Conservation (phyloP, 2,888 invertebrate genomes). For the Netelia inedita region DNA sequence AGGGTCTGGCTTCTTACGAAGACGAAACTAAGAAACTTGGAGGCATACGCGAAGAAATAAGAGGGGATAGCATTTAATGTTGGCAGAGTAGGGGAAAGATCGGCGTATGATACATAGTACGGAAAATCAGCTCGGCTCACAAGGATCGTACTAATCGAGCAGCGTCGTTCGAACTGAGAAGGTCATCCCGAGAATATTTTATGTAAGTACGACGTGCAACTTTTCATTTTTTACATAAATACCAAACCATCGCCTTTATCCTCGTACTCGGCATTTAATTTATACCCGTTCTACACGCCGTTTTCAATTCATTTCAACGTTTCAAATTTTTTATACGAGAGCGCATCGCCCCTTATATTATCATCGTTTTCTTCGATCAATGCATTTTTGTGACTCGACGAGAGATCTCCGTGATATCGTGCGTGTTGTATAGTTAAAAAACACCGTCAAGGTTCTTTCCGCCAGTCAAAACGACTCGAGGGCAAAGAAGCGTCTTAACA, state of each 20-base stretch:
- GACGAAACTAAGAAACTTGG: conserved; percentile 28
- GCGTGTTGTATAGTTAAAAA: neutral
- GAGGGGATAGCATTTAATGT: conserved; percentile 69
- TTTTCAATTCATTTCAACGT: too few species aligned
- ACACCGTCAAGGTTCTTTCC: neutral
- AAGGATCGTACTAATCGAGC: conserved; percentile 65
- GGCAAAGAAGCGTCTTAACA: too few species aligned
- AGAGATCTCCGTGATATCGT: too few species aligned
- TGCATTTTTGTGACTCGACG: neutral
- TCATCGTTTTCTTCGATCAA: neutral
- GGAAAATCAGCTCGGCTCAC: conserved; percentile 55
- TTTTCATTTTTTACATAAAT: neutral
- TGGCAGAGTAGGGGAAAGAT: conserved; percentile 68
- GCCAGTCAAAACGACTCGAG: neutral
- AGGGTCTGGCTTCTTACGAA: conserved; percentile 33
- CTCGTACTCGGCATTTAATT: too few species aligned
- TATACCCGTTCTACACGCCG: too few species aligned
- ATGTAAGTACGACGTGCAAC: conserved; percentile 31
- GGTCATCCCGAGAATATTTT: conserved; percentile 11
- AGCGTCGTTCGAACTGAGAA: conserved; percentile 62
- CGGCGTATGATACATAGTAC: conserved; percentile 52
- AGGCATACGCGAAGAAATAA: conserved; percentile 32
- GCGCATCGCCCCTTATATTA: neutral
- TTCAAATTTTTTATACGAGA: neutral
- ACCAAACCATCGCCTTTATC: too few species aligned